phyloP scores from a whole-genome alignment of 30 jellyfish, hydroid and myxozoan species.

The Turritopsis dohrnii region DNA sequence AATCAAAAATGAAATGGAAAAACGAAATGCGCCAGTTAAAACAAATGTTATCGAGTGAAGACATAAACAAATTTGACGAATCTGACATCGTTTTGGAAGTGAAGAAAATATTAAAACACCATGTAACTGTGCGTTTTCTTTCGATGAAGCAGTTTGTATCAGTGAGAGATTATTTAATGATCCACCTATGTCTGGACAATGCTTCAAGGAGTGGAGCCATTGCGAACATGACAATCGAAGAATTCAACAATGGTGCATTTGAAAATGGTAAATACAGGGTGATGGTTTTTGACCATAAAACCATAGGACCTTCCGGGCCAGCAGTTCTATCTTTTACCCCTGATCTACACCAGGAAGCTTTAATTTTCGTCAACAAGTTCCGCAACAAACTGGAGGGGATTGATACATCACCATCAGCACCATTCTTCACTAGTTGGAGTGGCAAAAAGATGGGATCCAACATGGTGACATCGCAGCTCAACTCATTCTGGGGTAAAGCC shows the following conservation, averaged over 20 bases:
- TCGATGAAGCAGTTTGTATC: constrained; percentile 7
- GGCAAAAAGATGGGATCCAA: constrained; percentile 18
- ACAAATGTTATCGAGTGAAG: constrained; percentile 6
- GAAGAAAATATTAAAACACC: not conserved
- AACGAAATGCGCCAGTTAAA: constrained; percentile 12
- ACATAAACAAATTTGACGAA: not conserved
- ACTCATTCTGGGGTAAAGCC: constrained; percentile 16
- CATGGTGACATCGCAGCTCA: constrained; percentile 24
- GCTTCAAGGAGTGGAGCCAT: constrained; percentile 43
- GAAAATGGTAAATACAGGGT: not conserved
- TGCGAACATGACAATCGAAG: constrained; percentile 31
- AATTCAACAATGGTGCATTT: not conserved
- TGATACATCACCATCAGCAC: not conserved
- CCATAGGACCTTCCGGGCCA: constrained; percentile 31
- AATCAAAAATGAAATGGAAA: not conserved
- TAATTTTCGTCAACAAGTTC: not conserved
- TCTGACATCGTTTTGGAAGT: not conserved
- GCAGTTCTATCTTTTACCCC: constrained; percentile 1
- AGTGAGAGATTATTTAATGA: constrained; percentile 24
- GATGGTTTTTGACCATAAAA: constrained; percentile 26
- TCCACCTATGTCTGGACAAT: constrained; percentile 30
- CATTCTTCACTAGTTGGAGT: constrained; percentile 14
- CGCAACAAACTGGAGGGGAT: constrained; percentile 27
- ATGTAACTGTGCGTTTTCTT: not conserved
- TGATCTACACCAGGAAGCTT: constrained; percentile 6